Conservation (phyloP, 2,797 vertebrate genomes). For the Mergus octosetaceus region DNA sequence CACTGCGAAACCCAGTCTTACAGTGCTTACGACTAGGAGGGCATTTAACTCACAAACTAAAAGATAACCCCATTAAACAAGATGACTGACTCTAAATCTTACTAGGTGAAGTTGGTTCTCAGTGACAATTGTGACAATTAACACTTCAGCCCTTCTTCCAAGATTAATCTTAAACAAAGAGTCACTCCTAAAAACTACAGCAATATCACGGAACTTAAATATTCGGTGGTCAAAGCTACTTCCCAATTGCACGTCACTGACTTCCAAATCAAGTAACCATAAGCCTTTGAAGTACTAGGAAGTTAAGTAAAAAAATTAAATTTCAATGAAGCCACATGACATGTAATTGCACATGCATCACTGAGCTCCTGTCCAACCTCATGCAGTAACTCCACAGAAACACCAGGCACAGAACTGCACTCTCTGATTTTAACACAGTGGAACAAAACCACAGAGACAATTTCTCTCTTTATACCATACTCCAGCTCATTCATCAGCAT, state of each 20-base stretch:
- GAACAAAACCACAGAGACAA: background rate
- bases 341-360: rapidly evolving
- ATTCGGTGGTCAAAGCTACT: background rate
- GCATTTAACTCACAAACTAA: background rate
- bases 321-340: background rate
- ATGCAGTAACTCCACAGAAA: background rate
- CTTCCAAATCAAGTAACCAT: background rate
- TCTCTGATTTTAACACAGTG: background rate
- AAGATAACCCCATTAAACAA: background rate
- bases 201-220: background rate
- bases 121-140: background rate
- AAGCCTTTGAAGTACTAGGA: background rate
- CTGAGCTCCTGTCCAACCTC: background rate
- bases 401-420: background rate
- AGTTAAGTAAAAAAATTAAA: background rate
- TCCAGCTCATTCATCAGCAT: background rate
- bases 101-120: background rate
- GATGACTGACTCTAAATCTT: too few species aligned
- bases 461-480: background rate
- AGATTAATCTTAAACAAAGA: background rate
- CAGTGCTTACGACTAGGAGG: background rate
- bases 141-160: background rate
- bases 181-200: background rate
- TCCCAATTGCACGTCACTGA: background rate
- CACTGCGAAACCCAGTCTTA: background rate